These are phyloP conservation scores for Intellagama lesueurii DNA, from an alignment of 2,797 vertebrate species.

Conservation along the genomic window DNA sequence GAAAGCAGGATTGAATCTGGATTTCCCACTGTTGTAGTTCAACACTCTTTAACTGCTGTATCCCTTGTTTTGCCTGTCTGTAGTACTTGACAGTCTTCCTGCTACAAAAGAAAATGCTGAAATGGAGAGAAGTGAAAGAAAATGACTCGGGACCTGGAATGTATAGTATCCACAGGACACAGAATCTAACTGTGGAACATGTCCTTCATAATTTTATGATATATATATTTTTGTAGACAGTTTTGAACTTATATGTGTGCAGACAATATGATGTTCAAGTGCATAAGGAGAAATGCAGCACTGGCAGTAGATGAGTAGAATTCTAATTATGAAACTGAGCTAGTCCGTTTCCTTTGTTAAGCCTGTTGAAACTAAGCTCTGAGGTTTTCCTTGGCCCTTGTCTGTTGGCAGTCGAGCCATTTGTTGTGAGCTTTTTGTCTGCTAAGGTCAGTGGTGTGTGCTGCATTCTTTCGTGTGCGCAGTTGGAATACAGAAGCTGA, in stretches of 20 bases:
- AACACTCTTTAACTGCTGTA: not conserved
- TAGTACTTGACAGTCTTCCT: no score
- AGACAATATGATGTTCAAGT: not conserved
- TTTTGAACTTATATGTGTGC: not conserved
- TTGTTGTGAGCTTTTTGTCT: slow-evolving; percentile 56
- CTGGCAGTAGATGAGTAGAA: slow-evolving; percentile 26
- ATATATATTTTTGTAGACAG: not conserved
- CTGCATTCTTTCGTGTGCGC: slow-evolving; percentile 70
- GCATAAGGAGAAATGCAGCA: not conserved
- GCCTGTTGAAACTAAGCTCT: slow-evolving; percentile 10
- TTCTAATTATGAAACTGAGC: slow-evolving; percentile 12
- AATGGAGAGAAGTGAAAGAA: not conserved
- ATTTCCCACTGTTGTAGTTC: not conserved
- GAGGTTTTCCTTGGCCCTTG: slow-evolving; percentile 20
- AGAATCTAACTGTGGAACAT: not conserved
- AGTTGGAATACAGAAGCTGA: slow-evolving; percentile 73
- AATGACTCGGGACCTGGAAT: not conserved
- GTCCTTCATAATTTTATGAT: not conserved
- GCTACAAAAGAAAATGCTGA: not conserved
- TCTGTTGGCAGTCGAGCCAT: slow-evolving; percentile 9
- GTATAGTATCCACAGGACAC: not conserved
- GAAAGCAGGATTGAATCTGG: not conserved
- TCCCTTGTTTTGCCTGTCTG: no score
- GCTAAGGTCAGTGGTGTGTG: slow-evolving; percentile 59
- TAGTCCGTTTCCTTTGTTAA: not conserved